Evolutionary conservation across 1,140 invertebrate genomes (phyloP), one percentile per base, ranked within the genome.

Genomic region (Theocolax elegans): DNA sequence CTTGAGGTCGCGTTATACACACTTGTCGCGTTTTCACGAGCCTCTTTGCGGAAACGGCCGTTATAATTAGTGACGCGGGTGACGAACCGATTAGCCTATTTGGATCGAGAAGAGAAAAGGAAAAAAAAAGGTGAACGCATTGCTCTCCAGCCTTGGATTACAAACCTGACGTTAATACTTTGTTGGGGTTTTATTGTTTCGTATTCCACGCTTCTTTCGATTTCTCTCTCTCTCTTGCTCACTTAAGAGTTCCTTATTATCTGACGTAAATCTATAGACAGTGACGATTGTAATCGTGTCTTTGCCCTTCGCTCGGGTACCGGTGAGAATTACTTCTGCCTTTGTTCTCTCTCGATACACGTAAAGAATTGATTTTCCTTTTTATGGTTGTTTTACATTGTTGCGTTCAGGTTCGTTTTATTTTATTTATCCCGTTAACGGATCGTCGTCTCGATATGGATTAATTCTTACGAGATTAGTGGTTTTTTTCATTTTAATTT

Each of bases 21-120:
- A 10, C 44, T n/a, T n/a, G n/a, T 48, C 38, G 17, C 27, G 31
- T 63, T 49, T 51, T 17, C 27, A 1, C 31, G 10, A 12, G 7
- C 9, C 27, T n/a, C n/a, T 35, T 48, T 27, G 46, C 46, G 60
- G 60, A 64, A 64, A 64, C 8, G 13, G 44, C 60, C 60, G 48
- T 64, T 64, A 64, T 27, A 38, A 53, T 64, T 9, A 6, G 31
- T 10, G 29, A 48, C 60, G 48, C 19, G 29, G 19, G 29, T 15
- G 21, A 9, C 8, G n/a, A 29, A 25, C 25, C 19, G 49, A 54
- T 44, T 29, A 54, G 51, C 21, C 38, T 27, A 44, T 54, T 54
- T 15, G 31, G 21, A 38, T 13, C 23, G 12, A 35, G 1, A 23
- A 19, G 23, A 42, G 51, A 3, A n/a, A 19, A 21, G 1, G 46